Base-by-base conservation (phyloP, 2,797 vertebrate species). In the Myoxocephalus aenaeus region DNA sequence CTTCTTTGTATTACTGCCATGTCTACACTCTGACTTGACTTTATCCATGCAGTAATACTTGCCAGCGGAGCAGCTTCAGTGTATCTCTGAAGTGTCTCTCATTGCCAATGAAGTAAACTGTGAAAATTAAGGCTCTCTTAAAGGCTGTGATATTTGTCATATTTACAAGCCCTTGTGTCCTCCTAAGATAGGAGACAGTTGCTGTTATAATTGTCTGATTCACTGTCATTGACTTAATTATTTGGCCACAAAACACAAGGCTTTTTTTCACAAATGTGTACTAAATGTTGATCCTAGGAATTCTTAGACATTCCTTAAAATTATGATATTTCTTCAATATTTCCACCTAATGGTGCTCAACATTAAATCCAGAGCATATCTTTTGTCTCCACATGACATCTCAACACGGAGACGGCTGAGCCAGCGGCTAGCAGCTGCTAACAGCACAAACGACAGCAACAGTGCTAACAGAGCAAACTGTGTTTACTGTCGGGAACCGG, bases 1-100 rank as follows among this genome's bases (percentile, higher is more conserved):
- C 58, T 67, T 56, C 29, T 76, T 78, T 70, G 56, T 73, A 7
- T 53, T 66, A 42, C 34, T 70, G 48, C 50, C 50, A 58, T 44
- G 75, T 73, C 76, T n/a, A 62, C 51, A 63, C 14, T 50, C 32
- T 58, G 40, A 32, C 5, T 42, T n/a, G 32, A 9, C 54, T 80
- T 79, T 73, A 62, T 63, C 50, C 65, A 40, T 56, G 34, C 36
- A 54, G 44, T 56, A 44, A 44, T 58, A 70, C 53, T 68, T 65
- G n/a, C 44, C 73, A 34, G 32, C 50, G 29, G 42, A 67, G 36
- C 22, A 66, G 63, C 34, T 53, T 57, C 44, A 48, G 29, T 10
- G 18, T 18, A 62, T 73, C 20, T 71, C n/a, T n/a, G n/a, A n/a
- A n/a, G n/a, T n/a, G 1, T 54, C 29, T 75, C 27, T 61, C 34